Conservation (phyloP, 2,113 vertebrate genomes). For the Ranitomeya imitator region DNA sequence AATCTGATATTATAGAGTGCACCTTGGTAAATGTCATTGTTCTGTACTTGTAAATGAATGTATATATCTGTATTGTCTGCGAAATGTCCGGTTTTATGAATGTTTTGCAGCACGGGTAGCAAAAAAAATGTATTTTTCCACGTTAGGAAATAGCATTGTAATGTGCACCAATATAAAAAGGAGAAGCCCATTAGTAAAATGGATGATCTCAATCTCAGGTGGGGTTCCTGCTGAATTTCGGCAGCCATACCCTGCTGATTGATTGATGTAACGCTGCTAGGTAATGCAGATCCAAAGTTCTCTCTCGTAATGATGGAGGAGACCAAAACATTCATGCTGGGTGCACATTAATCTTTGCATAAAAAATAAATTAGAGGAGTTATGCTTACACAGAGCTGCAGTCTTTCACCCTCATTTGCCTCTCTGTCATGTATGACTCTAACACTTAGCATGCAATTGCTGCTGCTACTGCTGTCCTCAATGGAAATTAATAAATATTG, state of each 20-base stretch:
- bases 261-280: slow-evolving; percentile 57
- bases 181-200: slow-evolving; percentile 54
- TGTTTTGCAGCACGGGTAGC: background rate
- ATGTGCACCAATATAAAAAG: slow-evolving; percentile 36
- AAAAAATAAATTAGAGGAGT: slow-evolving; percentile 57
- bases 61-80: slow-evolving; percentile 4
- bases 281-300: slow-evolving; percentile 58
- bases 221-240: slow-evolving; percentile 54
- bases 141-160: slow-evolving; percentile 23
- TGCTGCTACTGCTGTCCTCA: background rate
- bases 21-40: background rate
- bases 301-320: slow-evolving; percentile 58
- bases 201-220: slow-evolving; percentile 54
- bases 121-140: background rate
- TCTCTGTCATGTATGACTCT: slow-evolving; percentile 50
- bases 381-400: slow-evolving; percentile 50
- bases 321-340: slow-evolving; percentile 58
- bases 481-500: slow-evolving; percentile 43
- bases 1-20: background rate
- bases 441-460: slow-evolving; percentile 40
- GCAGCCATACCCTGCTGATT: slow-evolving; percentile 56
- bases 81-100: background rate
- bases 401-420: slow-evolving; percentile 48
- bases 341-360: slow-evolving; percentile 59
- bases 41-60: background rate